These are phyloP conservation scores for Benitochromis conjunctus DNA, from an alignment of 2,113 vertebrate species.

Conservation along the genomic window DNA sequence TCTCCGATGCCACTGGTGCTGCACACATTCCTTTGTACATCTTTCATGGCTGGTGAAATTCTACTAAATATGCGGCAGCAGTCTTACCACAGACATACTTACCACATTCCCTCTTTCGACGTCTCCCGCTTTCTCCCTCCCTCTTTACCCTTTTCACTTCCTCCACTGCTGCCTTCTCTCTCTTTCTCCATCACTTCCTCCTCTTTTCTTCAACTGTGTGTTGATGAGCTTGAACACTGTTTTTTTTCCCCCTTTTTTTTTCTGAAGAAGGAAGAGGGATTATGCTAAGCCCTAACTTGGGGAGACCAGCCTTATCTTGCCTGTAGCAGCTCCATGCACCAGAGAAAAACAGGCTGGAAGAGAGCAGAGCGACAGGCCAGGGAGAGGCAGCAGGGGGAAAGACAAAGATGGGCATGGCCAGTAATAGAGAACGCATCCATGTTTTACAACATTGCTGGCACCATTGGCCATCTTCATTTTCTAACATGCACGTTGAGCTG, in stretches of 20 bases:
- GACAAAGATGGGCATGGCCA: constrained; percentile 46
- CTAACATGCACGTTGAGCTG: not conserved
- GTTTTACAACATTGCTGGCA: constrained; percentile 17
- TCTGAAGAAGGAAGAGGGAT: constrained; percentile 73
- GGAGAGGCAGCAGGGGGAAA: constrained; percentile 32
- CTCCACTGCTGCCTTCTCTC: constrained; percentile 11
- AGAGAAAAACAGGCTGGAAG: constrained; percentile 70
- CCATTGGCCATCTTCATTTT: constrained; percentile 10
- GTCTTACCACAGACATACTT: constrained; percentile 23
- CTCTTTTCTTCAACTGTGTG: constrained; percentile 63
- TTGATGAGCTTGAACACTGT: constrained; percentile 68
- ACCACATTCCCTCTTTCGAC: constrained; percentile 22
- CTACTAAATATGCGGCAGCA: constrained; percentile 50
- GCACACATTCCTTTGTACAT: constrained; percentile 61
- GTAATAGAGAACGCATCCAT: constrained; percentile 44
- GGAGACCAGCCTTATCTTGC: constrained; percentile 76
- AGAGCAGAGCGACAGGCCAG: constrained; percentile 55
- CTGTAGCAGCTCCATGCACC: constrained; percentile 75
- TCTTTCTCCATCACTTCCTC: constrained; percentile 56
- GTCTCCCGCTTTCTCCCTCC: constrained; percentile 4
- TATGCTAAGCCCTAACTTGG: constrained; percentile 77
- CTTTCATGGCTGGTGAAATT: constrained; percentile 60
- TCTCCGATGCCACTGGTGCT: constrained; percentile 28
- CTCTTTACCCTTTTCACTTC: not conserved
- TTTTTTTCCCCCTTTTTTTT: constrained; percentile 54